Percentiles rank a stretch among this genome's conserved stretches.
These are phyloP conservation scores for Amblyopsis hoosieri DNA, from an alignment of 2,797 vertebrate species.

Conservation along the genomic window DNA sequence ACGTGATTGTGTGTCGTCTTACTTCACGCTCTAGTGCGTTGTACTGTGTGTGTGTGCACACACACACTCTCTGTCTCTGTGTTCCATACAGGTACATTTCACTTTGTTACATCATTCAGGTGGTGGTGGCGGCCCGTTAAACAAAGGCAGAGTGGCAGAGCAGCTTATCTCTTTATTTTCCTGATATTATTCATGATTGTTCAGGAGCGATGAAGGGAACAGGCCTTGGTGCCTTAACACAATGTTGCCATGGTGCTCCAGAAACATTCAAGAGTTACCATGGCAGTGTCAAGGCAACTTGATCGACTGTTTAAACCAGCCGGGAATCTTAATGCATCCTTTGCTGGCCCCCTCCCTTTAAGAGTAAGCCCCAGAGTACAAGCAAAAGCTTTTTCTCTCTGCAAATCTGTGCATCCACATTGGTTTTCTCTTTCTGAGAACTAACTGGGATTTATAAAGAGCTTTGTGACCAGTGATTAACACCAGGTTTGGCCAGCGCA, in stretches of 20 bases:
- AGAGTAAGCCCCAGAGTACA: not conserved
- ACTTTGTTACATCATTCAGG: slow-evolving; percentile 21
- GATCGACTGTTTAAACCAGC: slow-evolving; percentile 60
- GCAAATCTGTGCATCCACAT: slow-evolving; percentile 51
- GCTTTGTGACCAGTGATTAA: slow-evolving; percentile 72
- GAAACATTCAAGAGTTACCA: slow-evolving; percentile 69
- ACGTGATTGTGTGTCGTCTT: not conserved
- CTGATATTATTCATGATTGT: slow-evolving; percentile 44
- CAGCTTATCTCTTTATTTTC: slow-evolving; percentile 33
- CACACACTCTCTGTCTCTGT: slow-evolving; percentile 2
- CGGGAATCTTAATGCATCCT: slow-evolving; percentile 40
- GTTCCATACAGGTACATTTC: not conserved
- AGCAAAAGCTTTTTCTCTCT: slow-evolving; percentile 28
- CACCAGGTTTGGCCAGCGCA: slow-evolving; percentile 63
- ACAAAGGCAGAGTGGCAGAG: slow-evolving; percentile 30
- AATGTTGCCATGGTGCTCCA: slow-evolving; percentile 62
- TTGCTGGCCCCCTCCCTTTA: not conserved
- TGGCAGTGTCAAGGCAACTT: slow-evolving; percentile 66
- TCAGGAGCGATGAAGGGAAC: slow-evolving; percentile 20
- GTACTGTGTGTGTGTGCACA: not conserved
- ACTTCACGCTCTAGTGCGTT: too few relatives aligned
- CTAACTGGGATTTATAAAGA: slow-evolving; percentile 61
- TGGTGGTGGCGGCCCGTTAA: slow-evolving; percentile 23
- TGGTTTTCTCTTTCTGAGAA: slow-evolving; percentile 48
- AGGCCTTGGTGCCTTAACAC: slow-evolving; percentile 29